Evolutionary conservation across 2,888 invertebrate genomes (phyloP), one percentile per base, ranked within the genome.

Genomic region (Sarcophaga rosellei): DNA sequence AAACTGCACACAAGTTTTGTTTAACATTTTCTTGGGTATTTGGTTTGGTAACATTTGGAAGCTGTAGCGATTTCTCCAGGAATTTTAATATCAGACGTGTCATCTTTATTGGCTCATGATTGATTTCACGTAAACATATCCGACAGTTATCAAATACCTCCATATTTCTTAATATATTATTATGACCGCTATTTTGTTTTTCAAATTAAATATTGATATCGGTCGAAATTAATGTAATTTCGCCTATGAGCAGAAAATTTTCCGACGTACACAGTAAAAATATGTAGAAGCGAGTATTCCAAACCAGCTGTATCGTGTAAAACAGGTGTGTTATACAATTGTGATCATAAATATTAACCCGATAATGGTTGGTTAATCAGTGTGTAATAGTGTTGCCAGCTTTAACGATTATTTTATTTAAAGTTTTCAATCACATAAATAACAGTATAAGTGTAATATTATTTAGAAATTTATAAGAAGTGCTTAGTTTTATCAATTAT

Each of bases 41-140:
- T 6, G 85, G 73, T 53, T 80, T 75, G 3, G 62, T 53, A n/a
- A 88, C 59, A 65, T 81, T 83, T 62, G 76, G 63, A 4, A 88
- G 63, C 6, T 83, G 62, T 8, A 87, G 63, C 20, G 45, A 53
- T 11, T 70, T 62, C 70, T 88, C 85, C 3, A 88, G 65, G 17
- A 87, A 88, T 59, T 73, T 77, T 25, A 80, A 35, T 70, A 87
- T 61, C 2, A 76, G 17, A 10, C 78, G 61, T 2, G 88, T 80
- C 73, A 88, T 88, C 80, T 85, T 84, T 20, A 88, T 87, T 15
- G 81, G 84, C 23, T 88, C 87, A 59, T 84, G 80, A 45, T 72
- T 73, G 21, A 82, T 85, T 23, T 61, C 44, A 20, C 70, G 53
- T 11, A 88, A 65, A 62, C 88, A 88, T 61, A 87, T 84, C 1